Conservation (phyloP, 1,140 invertebrate species). For the Aphelenchoides avenae region DNA sequence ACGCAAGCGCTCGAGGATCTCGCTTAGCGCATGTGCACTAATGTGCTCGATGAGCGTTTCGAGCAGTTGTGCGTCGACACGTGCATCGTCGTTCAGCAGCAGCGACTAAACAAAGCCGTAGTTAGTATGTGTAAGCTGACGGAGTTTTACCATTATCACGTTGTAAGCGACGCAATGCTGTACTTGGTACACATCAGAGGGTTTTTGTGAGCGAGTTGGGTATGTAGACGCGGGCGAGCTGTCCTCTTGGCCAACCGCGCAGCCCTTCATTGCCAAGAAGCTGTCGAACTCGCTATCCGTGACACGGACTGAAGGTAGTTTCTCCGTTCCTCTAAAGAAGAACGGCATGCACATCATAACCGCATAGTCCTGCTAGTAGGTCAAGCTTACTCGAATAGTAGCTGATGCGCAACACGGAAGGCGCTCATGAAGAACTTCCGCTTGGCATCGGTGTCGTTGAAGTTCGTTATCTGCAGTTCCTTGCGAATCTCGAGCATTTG, state of each 20-base stretch:
- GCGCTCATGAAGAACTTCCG: constrained; percentile 38
- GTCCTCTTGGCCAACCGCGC: constrained; percentile 13
- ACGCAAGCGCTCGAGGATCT: constrained; percentile 33
- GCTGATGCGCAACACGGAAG: constrained; percentile 31
- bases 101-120: no score
- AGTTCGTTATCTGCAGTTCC: constrained; percentile 15
- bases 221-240: no score
- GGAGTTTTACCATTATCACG: constrained; percentile 36
- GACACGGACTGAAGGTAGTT: constrained; percentile 13
- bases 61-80: no score
- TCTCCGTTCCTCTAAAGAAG: constrained; percentile 30
- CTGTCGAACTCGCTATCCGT: constrained; percentile 28
- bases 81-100: no score
- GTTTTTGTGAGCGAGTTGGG: constrained; percentile 22
- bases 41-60: no score
- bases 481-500: constrained; percentile 32
- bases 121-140: no score
- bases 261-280: constrained; percentile 21
- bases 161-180: constrained; percentile 39
- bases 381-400: constrained; percentile 37
- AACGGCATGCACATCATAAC: background rate
- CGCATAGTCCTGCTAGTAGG: background rate
- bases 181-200: constrained; percentile 13
- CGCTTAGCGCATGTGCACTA: no score
- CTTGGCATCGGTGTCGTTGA: constrained; percentile 21